Percentiles rank a stretch among this genome's conserved stretches.
Evolutionary conservation across 2,797 vertebrate genomes (phyloP).

Genomic region (Ateles fusciceps): DNA sequence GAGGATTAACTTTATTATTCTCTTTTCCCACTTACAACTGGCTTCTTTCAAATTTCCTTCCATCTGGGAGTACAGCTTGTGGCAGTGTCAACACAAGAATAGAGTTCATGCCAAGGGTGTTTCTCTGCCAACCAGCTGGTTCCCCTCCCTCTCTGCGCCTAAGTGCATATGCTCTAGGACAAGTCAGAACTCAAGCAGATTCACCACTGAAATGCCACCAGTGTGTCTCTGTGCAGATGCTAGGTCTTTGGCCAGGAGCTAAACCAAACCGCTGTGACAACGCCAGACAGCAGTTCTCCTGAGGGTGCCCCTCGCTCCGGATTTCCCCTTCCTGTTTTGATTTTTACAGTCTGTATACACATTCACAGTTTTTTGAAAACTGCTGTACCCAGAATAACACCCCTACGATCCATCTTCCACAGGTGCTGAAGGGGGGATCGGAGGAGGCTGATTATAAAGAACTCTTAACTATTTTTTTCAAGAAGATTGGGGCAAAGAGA

Average conservation of each 20-base stretch:
- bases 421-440: conserved; percentile 25
- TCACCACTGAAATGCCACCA: conserved; percentile 72
- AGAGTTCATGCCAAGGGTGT: conserved; percentile 84
- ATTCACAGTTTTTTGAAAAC: conserved; percentile 50
- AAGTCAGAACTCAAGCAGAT: conserved; percentile 80
- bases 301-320: neutral
- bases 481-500: conserved; percentile 40
- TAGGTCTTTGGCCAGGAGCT: conserved; percentile 79
- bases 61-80: conserved; percentile 88
- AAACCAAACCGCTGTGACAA: conserved; percentile 71
- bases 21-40: conserved; percentile 81
- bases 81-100: conserved; percentile 84
- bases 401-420: conserved; percentile 8
- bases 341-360: conserved; percentile 76
- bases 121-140: conserved; percentile 87
- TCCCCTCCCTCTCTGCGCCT: conserved; percentile 73
- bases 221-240: conserved; percentile 68
- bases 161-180: conserved; percentile 82
- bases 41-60: conserved; percentile 82
- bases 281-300: conserved; percentile 74
- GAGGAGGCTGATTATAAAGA: conserved; percentile 26
- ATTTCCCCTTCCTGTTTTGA: conserved; percentile 64
- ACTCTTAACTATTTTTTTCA: conserved; percentile 1
- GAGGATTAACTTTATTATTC: conserved; percentile 61
- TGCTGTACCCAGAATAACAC: conserved; percentile 57